phyloP scores from a whole-genome alignment of 2,113 vertebrate genomes.

The Girardinichthys multiradiatus region DNA sequence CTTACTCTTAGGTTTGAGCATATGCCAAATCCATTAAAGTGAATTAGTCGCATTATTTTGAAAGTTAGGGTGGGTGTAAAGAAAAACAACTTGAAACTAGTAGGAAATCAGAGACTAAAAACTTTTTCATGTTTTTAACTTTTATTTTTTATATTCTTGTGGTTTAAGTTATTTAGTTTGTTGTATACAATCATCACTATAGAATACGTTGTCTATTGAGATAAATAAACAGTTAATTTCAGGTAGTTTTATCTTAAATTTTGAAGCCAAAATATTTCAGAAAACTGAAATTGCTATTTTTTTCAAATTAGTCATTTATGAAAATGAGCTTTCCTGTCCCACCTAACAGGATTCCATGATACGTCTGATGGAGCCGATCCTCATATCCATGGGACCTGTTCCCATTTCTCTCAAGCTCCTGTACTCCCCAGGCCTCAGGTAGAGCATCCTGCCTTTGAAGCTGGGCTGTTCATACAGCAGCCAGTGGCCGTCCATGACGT shows the following conservation, averaged over 20 bases:
- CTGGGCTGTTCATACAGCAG: slow-evolving; percentile 77
- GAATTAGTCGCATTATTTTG: not conserved
- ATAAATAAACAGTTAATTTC: not conserved
- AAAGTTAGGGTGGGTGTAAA: not conserved
- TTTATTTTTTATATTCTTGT: not conserved
- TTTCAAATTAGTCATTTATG: not conserved
- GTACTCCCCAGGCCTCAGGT: slow-evolving; percentile 70
- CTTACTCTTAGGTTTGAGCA: no score
- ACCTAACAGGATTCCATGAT: slow-evolving; percentile 64
- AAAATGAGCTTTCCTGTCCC: not conserved
- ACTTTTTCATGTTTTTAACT: not conserved
- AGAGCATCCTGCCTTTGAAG: slow-evolving; percentile 71
- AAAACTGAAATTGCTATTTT: not conserved
- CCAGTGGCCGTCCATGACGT: slow-evolving; percentile 82
- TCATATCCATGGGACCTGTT: slow-evolving; percentile 44
- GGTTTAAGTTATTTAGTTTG: not conserved
- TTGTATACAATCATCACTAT: not conserved
- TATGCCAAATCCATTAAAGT: not conserved
- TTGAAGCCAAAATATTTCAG: not conserved
- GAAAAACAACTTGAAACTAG: not conserved
- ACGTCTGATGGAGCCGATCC: slow-evolving; percentile 65
- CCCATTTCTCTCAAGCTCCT: slow-evolving; percentile 59
- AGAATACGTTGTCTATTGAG: not conserved
- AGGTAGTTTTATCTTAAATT: not conserved
- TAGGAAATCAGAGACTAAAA: not conserved